These are phyloP conservation scores for Hydrocynus forskahlii DNA, from an alignment of 2,797 vertebrate genomes.

Conservation along the genomic window DNA sequence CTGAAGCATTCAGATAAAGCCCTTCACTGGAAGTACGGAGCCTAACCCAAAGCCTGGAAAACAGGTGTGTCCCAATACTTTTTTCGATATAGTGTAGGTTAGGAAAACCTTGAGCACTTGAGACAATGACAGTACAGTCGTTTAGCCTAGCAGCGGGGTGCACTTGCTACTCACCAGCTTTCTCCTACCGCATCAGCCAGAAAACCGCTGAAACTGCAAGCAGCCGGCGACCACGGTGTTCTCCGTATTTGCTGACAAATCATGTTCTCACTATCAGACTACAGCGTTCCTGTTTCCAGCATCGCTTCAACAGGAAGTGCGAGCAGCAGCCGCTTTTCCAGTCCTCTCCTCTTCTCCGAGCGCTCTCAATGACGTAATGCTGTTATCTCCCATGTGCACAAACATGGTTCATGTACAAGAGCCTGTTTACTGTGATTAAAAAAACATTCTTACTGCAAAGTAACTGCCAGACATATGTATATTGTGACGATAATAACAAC, in stretches of 20 bases:
- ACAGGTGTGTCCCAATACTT: too few species aligned
- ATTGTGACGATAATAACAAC: too few species aligned
- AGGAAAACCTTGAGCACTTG: too few species aligned
- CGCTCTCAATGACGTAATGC: conserved; percentile 82
- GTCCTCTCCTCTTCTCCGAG: neutral
- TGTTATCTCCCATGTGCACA: conserved; percentile 70
- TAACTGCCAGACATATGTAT: too few species aligned
- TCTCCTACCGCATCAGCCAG: conserved; percentile 65
- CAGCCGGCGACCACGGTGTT: conserved; percentile 56
- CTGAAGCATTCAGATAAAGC: too few species aligned
- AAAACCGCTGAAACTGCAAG: conserved; percentile 61
- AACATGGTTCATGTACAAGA: neutral
- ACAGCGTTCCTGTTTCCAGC: conserved; percentile 45
- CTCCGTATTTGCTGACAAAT: conserved; percentile 53
- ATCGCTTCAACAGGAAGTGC: neutral
- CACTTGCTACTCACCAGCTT: conserved; percentile 81
- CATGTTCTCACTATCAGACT: conserved; percentile 57
- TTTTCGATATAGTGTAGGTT: too few species aligned
- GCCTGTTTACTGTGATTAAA: neutral
- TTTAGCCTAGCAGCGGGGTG: conserved; percentile 42
- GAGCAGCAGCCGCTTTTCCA: neutral
- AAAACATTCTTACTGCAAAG: too few species aligned
- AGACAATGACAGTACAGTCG: too few species aligned
- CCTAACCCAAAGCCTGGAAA: too few species aligned
- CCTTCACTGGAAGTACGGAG: too few species aligned